These are phyloP conservation scores for Drosophila kokeensis DNA, from an alignment of 2,888 invertebrate genomes.

Conservation along the genomic window DNA sequence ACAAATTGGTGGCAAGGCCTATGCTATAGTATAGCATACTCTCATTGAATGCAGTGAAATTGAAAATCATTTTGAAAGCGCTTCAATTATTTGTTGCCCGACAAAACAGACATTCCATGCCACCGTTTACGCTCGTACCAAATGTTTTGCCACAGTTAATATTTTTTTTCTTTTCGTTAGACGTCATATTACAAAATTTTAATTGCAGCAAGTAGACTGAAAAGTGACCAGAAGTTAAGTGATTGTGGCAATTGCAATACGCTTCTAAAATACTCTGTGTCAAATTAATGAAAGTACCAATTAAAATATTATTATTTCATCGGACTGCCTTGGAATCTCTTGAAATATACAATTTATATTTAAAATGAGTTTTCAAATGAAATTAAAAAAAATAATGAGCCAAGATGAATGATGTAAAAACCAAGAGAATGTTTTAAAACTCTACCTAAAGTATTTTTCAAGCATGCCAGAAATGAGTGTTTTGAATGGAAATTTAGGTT, in stretches of 20 bases:
- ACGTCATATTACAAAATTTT: conserved; percentile 75
- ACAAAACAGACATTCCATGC: conserved; percentile 67
- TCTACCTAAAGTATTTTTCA: neutral
- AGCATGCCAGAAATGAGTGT: neutral
- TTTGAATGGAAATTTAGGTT: neutral
- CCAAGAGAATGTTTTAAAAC: neutral
- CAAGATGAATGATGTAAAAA: neutral
- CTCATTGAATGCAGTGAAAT: conserved; percentile 64
- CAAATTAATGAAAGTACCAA: neutral
- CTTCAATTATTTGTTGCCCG: conserved; percentile 72
- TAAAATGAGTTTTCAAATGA: neutral
- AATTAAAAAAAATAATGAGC: neutral
- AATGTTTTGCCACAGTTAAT: conserved; percentile 67
- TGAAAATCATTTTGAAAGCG: conserved; percentile 77
- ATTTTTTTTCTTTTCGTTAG: conserved; percentile 41
- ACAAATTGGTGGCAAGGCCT: conserved; percentile 60
- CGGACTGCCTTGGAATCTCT: neutral
- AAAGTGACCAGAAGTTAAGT: conserved; percentile 30
- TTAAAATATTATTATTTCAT: neutral
- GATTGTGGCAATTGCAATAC: conserved; percentile 31
- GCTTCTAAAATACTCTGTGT: conserved; percentile 11
- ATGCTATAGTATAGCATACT: conserved; percentile 9
- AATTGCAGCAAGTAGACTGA: conserved; percentile 61
- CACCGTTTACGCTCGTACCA: conserved; percentile 62
- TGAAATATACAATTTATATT: neutral